Evolutionary conservation across 1,140 invertebrate species (phyloP).

Genomic region (Drosophila truncata): DNA sequence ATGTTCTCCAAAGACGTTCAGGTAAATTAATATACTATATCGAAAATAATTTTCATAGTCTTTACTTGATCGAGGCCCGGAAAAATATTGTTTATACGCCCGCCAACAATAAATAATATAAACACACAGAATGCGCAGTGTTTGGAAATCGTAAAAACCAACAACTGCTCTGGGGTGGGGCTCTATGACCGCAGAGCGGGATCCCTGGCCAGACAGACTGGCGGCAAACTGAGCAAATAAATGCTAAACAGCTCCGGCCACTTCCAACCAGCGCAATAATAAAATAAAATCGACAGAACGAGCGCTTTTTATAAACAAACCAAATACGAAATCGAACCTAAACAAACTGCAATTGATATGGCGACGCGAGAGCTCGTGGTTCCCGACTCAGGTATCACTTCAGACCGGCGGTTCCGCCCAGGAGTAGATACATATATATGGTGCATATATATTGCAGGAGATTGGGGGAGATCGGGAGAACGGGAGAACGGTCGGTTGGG

Average conservation of each 20-base stretch:
- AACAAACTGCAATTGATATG: constrained; percentile 73
- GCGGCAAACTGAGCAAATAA: constrained; percentile 75
- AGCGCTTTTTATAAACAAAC: constrained; percentile 68
- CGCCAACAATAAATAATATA: constrained; percentile 51
- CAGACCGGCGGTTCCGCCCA: constrained; percentile 15
- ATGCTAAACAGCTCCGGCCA: constrained; percentile 61
- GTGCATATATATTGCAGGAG: constrained; percentile 7
- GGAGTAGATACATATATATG: constrained; percentile 7
- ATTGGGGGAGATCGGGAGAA: constrained; percentile 22
- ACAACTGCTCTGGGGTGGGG: constrained; percentile 18
- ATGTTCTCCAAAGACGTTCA: constrained; percentile 90
- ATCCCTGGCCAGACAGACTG: constrained; percentile 68
- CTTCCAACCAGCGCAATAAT: constrained; percentile 60
- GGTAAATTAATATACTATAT: constrained; percentile 83
- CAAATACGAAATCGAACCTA: constrained; percentile 75
- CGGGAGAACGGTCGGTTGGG: not conserved
- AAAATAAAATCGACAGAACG: constrained; percentile 64
- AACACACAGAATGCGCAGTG: constrained; percentile 58
- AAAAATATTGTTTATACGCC: constrained; percentile 29
- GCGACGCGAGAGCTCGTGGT: constrained; percentile 6
- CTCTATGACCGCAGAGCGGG: constrained; percentile 2
- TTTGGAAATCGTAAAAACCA: constrained; percentile 72
- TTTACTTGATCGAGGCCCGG: not conserved
- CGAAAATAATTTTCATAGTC: not conserved
- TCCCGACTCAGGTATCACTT: constrained; percentile 68